A percentile compares a stretch with the other conserved stretches of the same genome.
Conservation (phyloP, 2,113 vertebrate species). For the Anoura caudifer region DNA sequence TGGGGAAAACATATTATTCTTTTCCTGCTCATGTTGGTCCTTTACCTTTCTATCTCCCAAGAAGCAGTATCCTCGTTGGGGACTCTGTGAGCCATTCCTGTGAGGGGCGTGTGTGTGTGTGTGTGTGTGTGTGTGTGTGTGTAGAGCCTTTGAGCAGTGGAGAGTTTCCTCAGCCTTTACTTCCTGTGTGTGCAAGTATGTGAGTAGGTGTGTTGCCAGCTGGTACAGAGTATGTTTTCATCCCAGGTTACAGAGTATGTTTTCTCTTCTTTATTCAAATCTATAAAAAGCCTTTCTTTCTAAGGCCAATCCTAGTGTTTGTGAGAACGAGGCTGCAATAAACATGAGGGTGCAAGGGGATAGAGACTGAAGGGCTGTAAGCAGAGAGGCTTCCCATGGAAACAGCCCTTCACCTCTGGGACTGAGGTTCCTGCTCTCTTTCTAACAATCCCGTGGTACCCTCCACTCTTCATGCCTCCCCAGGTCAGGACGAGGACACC, state of each 20-base stretch:
- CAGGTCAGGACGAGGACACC: too few relatives aligned
- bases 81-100: background rate
- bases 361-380: background rate
- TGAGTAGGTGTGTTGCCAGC: background rate
- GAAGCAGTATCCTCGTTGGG: background rate
- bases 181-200: background rate
- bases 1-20: background rate
- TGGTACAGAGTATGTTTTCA: too few relatives aligned
- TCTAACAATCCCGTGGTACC: background rate
- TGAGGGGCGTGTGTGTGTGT: background rate
- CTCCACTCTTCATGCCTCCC: background rate
- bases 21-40: background rate
- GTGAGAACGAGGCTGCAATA: background rate
- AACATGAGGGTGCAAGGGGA: background rate
- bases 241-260: background rate
- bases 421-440: background rate
- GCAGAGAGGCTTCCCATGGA: background rate
- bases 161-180: background rate
- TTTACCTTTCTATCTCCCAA: background rate
- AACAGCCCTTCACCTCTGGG: background rate
- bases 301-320: background rate
- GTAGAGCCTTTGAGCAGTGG: background rate
- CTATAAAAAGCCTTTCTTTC: background rate
- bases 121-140: background rate
- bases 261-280: constrained; percentile 21